These are phyloP conservation scores for Centropus unirufus DNA, from an alignment of 2,113 vertebrate genomes.

Conservation along the genomic window DNA sequence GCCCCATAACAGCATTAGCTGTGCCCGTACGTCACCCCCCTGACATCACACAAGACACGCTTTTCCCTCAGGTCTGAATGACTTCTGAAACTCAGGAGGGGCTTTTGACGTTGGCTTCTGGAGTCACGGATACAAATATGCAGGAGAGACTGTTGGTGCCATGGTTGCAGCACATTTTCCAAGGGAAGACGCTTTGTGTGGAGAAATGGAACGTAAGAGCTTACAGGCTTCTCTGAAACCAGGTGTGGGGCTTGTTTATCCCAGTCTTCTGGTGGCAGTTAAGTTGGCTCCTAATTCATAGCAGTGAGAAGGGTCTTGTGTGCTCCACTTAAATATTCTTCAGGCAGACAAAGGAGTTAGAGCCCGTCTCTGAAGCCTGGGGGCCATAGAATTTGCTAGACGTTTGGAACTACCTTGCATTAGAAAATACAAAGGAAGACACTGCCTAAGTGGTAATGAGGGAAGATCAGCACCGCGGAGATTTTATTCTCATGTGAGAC, in stretches of 20 bases:
- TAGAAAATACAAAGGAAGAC: not conserved
- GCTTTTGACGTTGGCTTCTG: not conserved
- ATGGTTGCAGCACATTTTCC: not conserved
- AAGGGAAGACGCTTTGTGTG: not conserved
- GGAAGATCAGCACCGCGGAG: not conserved
- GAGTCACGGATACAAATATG: not conserved
- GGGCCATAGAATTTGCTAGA: not conserved
- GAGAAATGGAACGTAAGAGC: not conserved
- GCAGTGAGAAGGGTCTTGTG: not conserved
- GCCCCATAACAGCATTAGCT: not conserved
- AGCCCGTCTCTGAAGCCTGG: not conserved
- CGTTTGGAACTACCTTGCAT: not conserved
- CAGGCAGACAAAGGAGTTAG: not conserved
- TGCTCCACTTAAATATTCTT: not conserved
- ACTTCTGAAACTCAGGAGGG: not conserved
- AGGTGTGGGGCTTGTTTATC: not conserved
- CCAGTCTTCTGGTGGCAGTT: not conserved
- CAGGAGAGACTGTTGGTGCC: not conserved
- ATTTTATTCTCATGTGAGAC: not conserved
- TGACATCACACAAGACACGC: fast-evolving
- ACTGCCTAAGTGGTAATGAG: not conserved
- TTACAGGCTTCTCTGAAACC: not conserved
- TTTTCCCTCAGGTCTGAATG: not conserved
- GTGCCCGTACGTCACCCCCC: not conserved
- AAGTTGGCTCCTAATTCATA: not conserved